These are phyloP conservation scores for Holacanthella duospinosa DNA, from an alignment of 2,888 invertebrate species.

Conservation along the genomic window DNA sequence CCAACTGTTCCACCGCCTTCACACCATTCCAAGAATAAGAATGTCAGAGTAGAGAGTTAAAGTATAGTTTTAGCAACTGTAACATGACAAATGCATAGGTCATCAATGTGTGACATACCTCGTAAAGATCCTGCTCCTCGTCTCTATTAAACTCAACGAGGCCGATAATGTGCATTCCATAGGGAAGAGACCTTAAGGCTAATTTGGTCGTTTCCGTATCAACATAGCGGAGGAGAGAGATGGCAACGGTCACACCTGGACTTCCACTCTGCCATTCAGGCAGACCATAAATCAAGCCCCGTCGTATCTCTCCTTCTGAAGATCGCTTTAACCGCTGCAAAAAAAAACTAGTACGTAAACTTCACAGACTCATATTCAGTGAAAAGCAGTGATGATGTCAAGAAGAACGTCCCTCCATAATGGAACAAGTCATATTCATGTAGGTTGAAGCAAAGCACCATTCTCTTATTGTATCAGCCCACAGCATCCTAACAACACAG, in stretches of 20 bases:
- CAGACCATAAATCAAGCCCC: constrained; percentile 29
- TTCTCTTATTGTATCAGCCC: no score
- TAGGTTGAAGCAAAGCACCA: no score
- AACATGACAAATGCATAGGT: background rate
- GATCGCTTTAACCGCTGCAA: constrained; percentile 27
- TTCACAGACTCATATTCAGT: no score
- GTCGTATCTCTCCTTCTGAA: constrained; percentile 13
- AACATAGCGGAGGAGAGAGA: constrained; percentile 24
- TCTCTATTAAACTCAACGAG: constrained; percentile 32
- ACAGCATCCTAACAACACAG: no score
- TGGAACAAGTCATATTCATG: no score
- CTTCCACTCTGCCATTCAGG: constrained; percentile 20
- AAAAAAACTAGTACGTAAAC: no score
- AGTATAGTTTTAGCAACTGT: background rate
- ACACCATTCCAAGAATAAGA: no score
- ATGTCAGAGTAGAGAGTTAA: background rate
- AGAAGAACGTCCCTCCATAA: no score
- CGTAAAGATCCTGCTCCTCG: constrained; percentile 31
- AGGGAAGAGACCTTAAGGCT: constrained; percentile 23
- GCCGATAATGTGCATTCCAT: constrained; percentile 31
- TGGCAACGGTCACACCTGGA: constrained; percentile 24
- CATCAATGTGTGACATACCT: constrained; percentile 20
- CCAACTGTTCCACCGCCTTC: constrained; percentile 30
- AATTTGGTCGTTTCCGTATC: constrained; percentile 23
- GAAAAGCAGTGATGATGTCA: background rate